A percentile compares a stretch with the other conserved stretches of the same genome.
Evolutionary conservation across 1,140 invertebrate species (phyloP).

Genomic region (Drosophila micromelanica): DNA sequence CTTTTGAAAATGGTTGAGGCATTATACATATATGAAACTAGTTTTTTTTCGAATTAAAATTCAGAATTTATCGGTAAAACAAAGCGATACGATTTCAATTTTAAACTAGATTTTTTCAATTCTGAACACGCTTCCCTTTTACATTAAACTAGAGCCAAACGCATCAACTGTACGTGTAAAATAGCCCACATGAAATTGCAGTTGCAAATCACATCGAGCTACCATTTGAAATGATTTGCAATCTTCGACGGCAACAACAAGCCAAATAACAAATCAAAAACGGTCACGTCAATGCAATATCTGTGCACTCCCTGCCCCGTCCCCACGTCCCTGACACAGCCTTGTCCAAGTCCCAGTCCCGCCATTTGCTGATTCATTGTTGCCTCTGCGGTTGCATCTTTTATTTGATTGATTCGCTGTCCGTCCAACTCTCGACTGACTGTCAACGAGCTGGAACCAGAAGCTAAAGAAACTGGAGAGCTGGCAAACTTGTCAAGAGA

Average conservation of each 20-base stretch:
- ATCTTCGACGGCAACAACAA: constrained; percentile 15
- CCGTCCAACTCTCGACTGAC: constrained; percentile 11
- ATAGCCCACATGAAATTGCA: constrained; percentile 9
- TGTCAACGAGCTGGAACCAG: constrained; percentile 30
- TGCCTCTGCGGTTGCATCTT: constrained; percentile 46
- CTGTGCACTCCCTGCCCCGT: not conserved
- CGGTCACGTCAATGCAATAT: constrained; percentile 20
- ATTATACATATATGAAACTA: too few relatives aligned
- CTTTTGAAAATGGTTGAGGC: too few relatives aligned
- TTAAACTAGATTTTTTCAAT: too few relatives aligned
- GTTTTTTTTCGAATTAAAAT: too few relatives aligned
- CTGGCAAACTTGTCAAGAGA: not conserved
- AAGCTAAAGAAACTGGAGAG: constrained; percentile 1
- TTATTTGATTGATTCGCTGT: constrained; percentile 65
- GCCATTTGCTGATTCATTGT: constrained; percentile 13
- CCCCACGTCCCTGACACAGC: not conserved
- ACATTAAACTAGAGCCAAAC: too few relatives aligned
- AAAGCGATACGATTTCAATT: too few relatives aligned
- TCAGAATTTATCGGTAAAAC: too few relatives aligned
- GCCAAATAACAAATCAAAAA: constrained; percentile 68
- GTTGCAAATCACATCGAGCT: constrained; percentile 33
- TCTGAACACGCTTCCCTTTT: too few relatives aligned
- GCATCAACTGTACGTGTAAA: too few relatives aligned
- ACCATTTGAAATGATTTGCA: constrained; percentile 40
- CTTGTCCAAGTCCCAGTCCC: constrained; percentile 3